Conservation (phyloP, 2,113 vertebrate species). For the Larimichthys polyactis region DNA sequence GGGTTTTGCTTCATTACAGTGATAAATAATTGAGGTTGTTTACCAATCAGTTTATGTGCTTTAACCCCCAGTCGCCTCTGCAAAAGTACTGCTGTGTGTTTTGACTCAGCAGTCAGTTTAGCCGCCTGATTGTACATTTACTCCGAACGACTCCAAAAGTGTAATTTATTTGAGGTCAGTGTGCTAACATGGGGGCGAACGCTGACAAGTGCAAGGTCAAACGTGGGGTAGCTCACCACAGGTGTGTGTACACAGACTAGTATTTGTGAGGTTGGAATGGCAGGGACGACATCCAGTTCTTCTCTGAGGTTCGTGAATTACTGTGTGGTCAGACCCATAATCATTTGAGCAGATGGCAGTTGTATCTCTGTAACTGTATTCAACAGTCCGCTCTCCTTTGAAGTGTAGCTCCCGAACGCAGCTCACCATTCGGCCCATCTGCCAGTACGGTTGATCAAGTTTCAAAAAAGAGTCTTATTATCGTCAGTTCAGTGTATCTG, state of each 20-base stretch:
- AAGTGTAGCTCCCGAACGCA: constrained; percentile 3
- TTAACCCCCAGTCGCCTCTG: constrained; percentile 13
- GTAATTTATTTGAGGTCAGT: constrained; percentile 25
- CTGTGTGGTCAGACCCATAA: constrained; percentile 31
- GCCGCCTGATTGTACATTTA: constrained; percentile 11
- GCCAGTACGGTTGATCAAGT: constrained; percentile 29
- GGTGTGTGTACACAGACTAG: constrained; percentile 37
- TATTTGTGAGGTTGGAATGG: constrained; percentile 29
- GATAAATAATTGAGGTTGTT: constrained; percentile 56
- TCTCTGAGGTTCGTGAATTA: constrained; percentile 22
- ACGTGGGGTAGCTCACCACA: constrained; percentile 32
- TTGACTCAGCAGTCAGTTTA: constrained; percentile 11
- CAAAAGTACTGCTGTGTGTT: constrained; percentile 26
- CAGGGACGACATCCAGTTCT: constrained; percentile 7
- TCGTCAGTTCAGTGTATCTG: constrained; percentile 11
- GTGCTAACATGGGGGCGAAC: background rate
- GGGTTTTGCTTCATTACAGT: constrained; percentile 40
- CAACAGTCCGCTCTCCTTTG: constrained; percentile 12
- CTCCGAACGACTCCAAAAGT: constrained; percentile 2
- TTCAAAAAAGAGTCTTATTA: constrained; percentile 35
- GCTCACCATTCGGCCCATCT: constrained; percentile 45
- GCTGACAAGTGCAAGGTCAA: constrained; percentile 35
- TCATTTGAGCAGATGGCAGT: constrained; percentile 57
- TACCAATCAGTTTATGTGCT: constrained; percentile 47
- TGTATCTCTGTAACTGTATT: constrained; percentile 31